Evolutionary conservation across 2,888 invertebrate species (phyloP).

Genomic region (Heliconius erato): DNA sequence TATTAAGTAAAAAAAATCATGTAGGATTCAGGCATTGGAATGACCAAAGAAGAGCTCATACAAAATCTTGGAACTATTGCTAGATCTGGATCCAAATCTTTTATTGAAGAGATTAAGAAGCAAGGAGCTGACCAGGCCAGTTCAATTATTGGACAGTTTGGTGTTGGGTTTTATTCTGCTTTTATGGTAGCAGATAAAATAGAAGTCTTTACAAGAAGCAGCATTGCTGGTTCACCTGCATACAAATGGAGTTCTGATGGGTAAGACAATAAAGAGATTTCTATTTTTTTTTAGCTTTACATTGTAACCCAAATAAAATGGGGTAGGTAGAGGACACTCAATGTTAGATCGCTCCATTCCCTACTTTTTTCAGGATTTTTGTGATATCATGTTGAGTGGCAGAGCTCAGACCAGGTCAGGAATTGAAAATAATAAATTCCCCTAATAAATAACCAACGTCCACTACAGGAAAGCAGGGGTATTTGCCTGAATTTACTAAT

Average conservation of each 20-base stretch:
- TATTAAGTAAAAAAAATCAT: slow-evolving; percentile 7
- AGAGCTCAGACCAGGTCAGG: no score
- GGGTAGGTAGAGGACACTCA: neutral
- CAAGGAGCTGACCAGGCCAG: slow-evolving; percentile 87
- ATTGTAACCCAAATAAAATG: neutral
- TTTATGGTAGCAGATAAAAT: slow-evolving; percentile 99
- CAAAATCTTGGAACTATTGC: slow-evolving; percentile 98
- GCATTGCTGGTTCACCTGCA: slow-evolving; percentile 88
- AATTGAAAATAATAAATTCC: no score
- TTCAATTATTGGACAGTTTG: slow-evolving; percentile 98
- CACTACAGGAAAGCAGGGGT: no score
- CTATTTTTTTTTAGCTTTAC: neutral
- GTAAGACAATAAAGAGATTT: slow-evolving; percentile 75
- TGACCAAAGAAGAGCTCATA: slow-evolving; percentile 96
- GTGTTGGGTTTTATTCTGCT: slow-evolving; percentile 98
- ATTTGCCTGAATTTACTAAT: no score
- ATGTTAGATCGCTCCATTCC: neutral
- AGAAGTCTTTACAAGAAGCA: slow-evolving; percentile 94
- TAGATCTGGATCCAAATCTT: slow-evolving; percentile 97
- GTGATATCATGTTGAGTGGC: neutral
- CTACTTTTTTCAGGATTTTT: neutral
- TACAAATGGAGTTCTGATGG: slow-evolving; percentile 97
- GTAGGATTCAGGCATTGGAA: slow-evolving; percentile 97
- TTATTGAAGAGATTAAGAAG: slow-evolving; percentile 93
- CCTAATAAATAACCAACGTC: no score